Evolutionary conservation across 2,888 invertebrate genomes (phyloP).

Genomic region (Gonocerus acuteangulatus): DNA sequence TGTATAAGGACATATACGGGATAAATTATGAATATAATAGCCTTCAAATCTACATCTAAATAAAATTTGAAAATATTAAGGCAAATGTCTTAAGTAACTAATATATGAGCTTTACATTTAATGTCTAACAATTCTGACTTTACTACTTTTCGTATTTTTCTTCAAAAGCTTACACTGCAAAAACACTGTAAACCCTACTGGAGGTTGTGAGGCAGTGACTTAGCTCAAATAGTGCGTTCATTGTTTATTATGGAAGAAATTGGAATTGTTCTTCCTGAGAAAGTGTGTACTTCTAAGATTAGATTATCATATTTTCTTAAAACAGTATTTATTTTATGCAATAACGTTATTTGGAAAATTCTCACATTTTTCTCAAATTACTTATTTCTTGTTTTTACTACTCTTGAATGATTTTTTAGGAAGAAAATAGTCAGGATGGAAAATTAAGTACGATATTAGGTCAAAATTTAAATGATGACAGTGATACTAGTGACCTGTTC

Average conservation of each 20-base stretch:
- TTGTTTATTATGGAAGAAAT: slow-evolving; percentile 64
- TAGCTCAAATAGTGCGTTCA: slow-evolving; percentile 5
- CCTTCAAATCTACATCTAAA: too few relatives aligned
- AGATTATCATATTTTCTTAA: too few relatives aligned
- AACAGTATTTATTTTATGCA: too few relatives aligned
- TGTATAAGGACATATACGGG: too few relatives aligned
- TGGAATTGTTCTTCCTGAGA: slow-evolving; percentile 69
- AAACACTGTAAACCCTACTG: neutral
- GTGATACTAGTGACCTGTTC: slow-evolving; percentile 87
- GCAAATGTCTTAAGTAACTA: too few relatives aligned
- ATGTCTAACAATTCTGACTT: too few relatives aligned
- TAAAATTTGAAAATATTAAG: too few relatives aligned
- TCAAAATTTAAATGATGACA: slow-evolving; percentile 57
- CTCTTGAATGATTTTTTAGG: slow-evolving; percentile 36
- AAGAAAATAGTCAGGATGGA: slow-evolving; percentile 41
- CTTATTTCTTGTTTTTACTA: neutral
- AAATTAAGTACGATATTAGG: slow-evolving; percentile 52
- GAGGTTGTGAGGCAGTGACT: slow-evolving; percentile 7
- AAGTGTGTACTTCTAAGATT: slow-evolving; percentile 56
- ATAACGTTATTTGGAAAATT: too few relatives aligned
- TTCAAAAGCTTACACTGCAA: neutral
- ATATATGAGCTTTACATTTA: too few relatives aligned
- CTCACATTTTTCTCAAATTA: neutral
- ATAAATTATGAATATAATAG: too few relatives aligned
- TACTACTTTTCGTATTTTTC: too few relatives aligned